Conservation (phyloP, 2,888 invertebrate species). For the Perdita meconis region DNA sequence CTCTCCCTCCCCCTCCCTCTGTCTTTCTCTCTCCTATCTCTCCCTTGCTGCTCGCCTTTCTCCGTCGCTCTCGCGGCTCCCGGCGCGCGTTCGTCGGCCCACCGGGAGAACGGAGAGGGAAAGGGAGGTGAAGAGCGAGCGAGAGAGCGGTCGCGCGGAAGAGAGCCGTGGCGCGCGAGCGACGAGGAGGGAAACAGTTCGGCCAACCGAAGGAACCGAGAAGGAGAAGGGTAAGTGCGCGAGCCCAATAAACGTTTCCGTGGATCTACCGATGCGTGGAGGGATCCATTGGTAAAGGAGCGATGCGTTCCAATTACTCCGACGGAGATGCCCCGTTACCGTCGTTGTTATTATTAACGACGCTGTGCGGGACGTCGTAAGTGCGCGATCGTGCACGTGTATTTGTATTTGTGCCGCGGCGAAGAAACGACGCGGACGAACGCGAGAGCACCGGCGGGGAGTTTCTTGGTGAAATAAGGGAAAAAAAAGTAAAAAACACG, state of each 20-base stretch:
- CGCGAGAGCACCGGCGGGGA: no score
- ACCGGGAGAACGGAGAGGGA: constrained; percentile 43
- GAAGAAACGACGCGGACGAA: no score
- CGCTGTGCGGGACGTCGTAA: neutral
- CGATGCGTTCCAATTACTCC: constrained; percentile 1
- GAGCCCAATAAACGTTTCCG: constrained; percentile 50
- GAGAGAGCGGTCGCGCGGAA: constrained; percentile 53
- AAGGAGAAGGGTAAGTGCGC: constrained; percentile 61
- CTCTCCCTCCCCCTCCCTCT: constrained; percentile 61
- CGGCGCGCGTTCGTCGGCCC: constrained; percentile 45
- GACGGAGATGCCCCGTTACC: neutral
- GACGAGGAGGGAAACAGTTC: constrained; percentile 30
- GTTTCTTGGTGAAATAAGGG: neutral
- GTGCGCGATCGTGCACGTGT: no score
- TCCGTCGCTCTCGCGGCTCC: constrained; percentile 44
- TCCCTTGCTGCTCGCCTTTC: constrained; percentile 52
- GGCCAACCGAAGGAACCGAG: constrained; percentile 45
- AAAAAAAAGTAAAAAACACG: constrained; percentile 21
- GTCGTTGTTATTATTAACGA: neutral
- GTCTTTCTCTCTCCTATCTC: constrained; percentile 58
- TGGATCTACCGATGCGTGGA: constrained; percentile 35
- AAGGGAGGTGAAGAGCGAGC: constrained; percentile 43
- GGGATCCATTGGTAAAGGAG: constrained; percentile 18
- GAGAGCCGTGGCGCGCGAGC: constrained; percentile 36
- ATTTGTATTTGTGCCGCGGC: no score